Percentiles rank a stretch among this genome's conserved stretches.
Evolutionary conservation across 2,113 vertebrate genomes (phyloP).

Genomic region (Cricetomys ansorgei): DNA sequence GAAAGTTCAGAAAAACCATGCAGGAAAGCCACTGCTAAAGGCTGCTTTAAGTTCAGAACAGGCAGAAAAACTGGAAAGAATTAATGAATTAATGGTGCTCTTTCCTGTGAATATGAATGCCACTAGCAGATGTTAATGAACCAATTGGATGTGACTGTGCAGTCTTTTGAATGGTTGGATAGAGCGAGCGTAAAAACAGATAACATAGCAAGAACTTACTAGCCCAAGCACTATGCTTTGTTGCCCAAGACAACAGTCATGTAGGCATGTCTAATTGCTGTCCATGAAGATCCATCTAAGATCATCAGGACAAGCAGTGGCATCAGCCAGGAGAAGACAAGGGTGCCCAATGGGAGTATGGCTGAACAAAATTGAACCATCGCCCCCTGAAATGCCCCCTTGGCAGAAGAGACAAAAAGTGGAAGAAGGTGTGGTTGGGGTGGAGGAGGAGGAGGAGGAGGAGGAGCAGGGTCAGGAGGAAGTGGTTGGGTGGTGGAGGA

Average conservation of each 20-base stretch:
- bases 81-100: too few relatives aligned
- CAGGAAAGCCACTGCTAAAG: too few relatives aligned
- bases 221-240: constrained; percentile 93
- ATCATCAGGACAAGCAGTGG: constrained; percentile 97
- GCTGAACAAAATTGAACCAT: constrained; percentile 94
- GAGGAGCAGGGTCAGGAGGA: constrained; percentile 46
- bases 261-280: constrained; percentile 92
- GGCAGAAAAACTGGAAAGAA: too few relatives aligned
- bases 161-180: too few relatives aligned
- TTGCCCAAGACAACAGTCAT: constrained; percentile 89
- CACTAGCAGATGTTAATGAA: too few relatives aligned
- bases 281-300: constrained; percentile 94
- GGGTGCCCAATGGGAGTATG: constrained; percentile 96
- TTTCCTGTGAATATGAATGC: too few relatives aligned
- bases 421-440: constrained; percentile 87
- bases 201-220: constrained; percentile 95
- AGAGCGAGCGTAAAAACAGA: constrained; percentile 94
- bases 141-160: too few relatives aligned
- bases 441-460: constrained; percentile 80
- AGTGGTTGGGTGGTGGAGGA: constrained; percentile 42
- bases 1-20: too few relatives aligned
- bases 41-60: too few relatives aligned
- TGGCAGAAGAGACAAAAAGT: constrained; percentile 95
- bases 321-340: constrained; percentile 91
- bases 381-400: constrained; percentile 95